Conservation (phyloP, 2,888 invertebrate species). For the Priocnemis perturbator region DNA sequence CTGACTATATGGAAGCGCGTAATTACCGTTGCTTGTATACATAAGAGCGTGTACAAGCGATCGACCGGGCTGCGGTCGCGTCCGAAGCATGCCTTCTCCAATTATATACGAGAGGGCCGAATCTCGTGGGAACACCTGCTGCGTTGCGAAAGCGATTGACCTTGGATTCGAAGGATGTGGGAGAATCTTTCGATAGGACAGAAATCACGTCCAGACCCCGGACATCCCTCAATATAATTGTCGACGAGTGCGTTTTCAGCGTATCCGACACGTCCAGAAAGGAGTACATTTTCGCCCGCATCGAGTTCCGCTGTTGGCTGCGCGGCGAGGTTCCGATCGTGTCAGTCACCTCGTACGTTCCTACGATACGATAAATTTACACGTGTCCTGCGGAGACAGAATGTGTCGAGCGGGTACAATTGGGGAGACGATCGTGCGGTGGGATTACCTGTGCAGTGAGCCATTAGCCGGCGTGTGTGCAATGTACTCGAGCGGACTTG, state of each 20-base stretch:
- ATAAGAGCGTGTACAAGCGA: slow-evolving; percentile 40
- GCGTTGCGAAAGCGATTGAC: not conserved
- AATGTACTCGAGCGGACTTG: slow-evolving; percentile 63
- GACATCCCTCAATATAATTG: not conserved
- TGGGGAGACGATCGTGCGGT: slow-evolving; percentile 50
- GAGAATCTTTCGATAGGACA: not conserved
- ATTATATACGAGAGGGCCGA: slow-evolving; percentile 43
- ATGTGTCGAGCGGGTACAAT: slow-evolving; percentile 45
- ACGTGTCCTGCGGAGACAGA: slow-evolving; percentile 51
- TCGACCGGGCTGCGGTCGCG: slow-evolving; percentile 41
- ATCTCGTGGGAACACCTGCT: slow-evolving; percentile 51
- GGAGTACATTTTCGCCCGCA: too few relatives aligned
- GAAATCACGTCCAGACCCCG: not conserved
- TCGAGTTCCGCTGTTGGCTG: too few relatives aligned
- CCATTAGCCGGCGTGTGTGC: slow-evolving; percentile 63
- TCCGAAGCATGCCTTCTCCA: slow-evolving; percentile 36
- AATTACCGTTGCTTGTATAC: slow-evolving; percentile 44
- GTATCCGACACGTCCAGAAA: too few relatives aligned
- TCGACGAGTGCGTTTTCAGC: too few relatives aligned
- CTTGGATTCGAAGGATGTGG: slow-evolving; percentile 2
- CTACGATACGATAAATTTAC: slow-evolving; percentile 49
- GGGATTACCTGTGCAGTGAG: slow-evolving; percentile 59
- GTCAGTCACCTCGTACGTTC: slow-evolving; percentile 8
- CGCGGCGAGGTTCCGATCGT: too few relatives aligned
- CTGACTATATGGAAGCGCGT: slow-evolving; percentile 28